These are phyloP conservation scores for Vicugna pacos DNA, from an alignment of 2,113 vertebrate species.

Conservation along the genomic window DNA sequence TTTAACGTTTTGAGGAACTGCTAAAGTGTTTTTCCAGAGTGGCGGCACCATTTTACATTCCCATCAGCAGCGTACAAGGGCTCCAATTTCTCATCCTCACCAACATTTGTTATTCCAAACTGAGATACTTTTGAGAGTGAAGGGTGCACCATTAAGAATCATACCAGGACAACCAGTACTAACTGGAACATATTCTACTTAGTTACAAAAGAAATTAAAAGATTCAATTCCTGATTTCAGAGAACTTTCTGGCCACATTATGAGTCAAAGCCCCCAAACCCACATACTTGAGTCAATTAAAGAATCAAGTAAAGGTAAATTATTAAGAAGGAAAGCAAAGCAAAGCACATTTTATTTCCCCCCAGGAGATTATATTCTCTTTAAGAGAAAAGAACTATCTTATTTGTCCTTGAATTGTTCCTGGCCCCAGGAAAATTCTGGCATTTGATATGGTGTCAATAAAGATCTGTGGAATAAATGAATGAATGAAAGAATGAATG, in stretches of 20 bases:
- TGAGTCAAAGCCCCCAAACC: constrained; percentile 62
- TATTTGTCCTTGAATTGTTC: not conserved
- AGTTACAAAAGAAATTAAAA: constrained; percentile 3
- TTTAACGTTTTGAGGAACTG: constrained; percentile 27
- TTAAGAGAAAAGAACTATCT: constrained; percentile 16
- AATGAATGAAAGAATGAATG: constrained; percentile 30
- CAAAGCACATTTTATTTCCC: constrained; percentile 48
- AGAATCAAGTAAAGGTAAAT: constrained; percentile 59
- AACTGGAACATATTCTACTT: constrained; percentile 21
- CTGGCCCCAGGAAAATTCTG: not conserved
- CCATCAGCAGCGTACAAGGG: not conserved
- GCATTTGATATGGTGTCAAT: not conserved
- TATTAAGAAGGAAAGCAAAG: constrained; percentile 66
- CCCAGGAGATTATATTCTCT: constrained; percentile 11
- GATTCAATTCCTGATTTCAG: constrained; percentile 67
- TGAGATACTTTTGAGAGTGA: not conserved
- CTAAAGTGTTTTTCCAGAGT: not conserved
- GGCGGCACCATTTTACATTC: not conserved
- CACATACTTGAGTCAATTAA: constrained; percentile 51
- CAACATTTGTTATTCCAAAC: not conserved
- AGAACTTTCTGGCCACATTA: constrained; percentile 49
- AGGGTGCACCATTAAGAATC: not conserved
- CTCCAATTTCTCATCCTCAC: not conserved
- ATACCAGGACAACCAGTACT: not conserved
- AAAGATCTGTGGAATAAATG: not conserved